A percentile compares a stretch with the other conserved stretches of the same genome.
Conservation (phyloP, 2,113 vertebrate genomes). For the Hemichromis elongatus region DNA sequence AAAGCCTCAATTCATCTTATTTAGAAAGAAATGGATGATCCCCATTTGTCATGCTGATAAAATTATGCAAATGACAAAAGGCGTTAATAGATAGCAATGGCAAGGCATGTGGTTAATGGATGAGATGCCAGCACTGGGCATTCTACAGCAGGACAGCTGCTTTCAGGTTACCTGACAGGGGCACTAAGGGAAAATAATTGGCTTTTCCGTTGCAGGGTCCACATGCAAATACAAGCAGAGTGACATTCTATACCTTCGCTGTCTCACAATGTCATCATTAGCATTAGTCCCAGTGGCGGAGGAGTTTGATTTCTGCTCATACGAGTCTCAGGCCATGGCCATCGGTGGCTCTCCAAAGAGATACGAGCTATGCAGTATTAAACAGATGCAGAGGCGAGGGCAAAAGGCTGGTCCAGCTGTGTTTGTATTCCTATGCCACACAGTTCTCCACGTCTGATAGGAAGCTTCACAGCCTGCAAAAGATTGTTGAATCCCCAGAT, state of each 20-base stretch:
- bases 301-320: conserved; percentile 63
- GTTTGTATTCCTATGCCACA: conserved; percentile 40
- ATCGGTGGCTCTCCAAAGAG: conserved; percentile 42
- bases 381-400: conserved; percentile 23
- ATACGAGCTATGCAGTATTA: conserved; percentile 31
- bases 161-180: conserved; percentile 76
- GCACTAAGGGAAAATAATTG: conserved; percentile 76
- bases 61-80: conserved; percentile 78
- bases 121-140: conserved; percentile 62
- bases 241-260: conserved; percentile 30
- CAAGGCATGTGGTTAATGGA: conserved; percentile 67
- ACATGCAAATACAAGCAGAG: conserved; percentile 64
- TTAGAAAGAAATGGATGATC: conserved; percentile 64
- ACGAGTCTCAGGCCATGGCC: conserved; percentile 32
- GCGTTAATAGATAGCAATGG: conserved; percentile 70
- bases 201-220: conserved; percentile 64
- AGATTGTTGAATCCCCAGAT: conserved; percentile 49
- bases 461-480: conserved; percentile 24
- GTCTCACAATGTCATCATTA: conserved; percentile 61
- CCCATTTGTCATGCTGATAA: conserved; percentile 74
- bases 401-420: conserved; percentile 13
- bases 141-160: conserved; percentile 65
- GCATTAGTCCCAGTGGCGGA: conserved; percentile 54
- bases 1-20: conserved; percentile 73
- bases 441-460: conserved; percentile 27